Percentiles rank a stretch among this genome's conserved stretches.
These are phyloP conservation scores for Helogale parvula DNA, from an alignment of 2,113 vertebrate species.

Conservation along the genomic window DNA sequence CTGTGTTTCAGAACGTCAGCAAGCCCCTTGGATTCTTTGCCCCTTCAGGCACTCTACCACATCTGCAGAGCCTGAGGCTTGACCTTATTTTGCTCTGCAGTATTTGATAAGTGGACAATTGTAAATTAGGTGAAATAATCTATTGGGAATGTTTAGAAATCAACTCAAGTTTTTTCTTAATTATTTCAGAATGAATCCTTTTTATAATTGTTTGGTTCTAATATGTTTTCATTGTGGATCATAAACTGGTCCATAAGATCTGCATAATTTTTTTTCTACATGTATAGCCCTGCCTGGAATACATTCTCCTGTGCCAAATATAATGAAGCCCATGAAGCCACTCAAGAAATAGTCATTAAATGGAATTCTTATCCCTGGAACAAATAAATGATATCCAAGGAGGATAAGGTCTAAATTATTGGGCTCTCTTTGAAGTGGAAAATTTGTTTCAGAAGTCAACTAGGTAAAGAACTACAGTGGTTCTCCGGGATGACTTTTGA, in stretches of 20 bases:
- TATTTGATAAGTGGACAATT: background rate
- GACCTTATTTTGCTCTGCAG: background rate
- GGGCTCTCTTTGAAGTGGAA: conserved; percentile 68
- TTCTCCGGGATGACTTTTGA: conserved; percentile 70
- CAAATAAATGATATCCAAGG: conserved; percentile 62
- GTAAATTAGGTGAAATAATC: conserved; percentile 20
- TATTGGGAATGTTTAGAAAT: background rate
- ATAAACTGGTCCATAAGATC: background rate
- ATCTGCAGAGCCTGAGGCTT: conserved; percentile 22
- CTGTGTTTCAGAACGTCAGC: background rate
- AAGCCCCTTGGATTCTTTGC: background rate
- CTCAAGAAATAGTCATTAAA: conserved; percentile 58
- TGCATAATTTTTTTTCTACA: background rate
- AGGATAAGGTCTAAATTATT: conserved; percentile 53
- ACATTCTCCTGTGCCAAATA: conserved; percentile 25
- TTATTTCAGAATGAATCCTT: conserved; percentile 41
- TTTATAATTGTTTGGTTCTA: conserved; percentile 20
- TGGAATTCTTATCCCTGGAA: conserved; percentile 62
- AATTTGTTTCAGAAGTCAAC: conserved; percentile 67
- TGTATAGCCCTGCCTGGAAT: conserved; percentile 21
- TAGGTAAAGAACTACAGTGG: conserved; percentile 64
- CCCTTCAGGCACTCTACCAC: background rate
- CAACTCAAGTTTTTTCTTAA: background rate
- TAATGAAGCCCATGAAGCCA: conserved; percentile 50
- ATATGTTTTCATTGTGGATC: conserved; percentile 34